Percentiles rank a stretch among this genome's conserved stretches.
Conservation (phyloP, 2,797 vertebrate species). For the Micropoecilia bifurca region DNA sequence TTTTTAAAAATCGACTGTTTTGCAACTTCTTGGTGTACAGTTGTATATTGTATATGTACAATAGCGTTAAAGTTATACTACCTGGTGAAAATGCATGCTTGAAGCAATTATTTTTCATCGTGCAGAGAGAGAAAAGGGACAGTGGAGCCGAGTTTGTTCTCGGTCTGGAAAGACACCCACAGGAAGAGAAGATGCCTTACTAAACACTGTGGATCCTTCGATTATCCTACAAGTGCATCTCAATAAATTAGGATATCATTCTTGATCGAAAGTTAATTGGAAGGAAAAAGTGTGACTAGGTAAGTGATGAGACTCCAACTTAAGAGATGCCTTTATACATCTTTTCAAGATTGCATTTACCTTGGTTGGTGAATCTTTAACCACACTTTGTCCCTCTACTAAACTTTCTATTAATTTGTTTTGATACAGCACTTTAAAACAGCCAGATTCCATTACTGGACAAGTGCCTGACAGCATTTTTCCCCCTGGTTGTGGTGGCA, state of each 20-base stretch:
- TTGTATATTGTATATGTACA: slow-evolving; percentile 77
- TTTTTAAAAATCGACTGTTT: slow-evolving; percentile 70
- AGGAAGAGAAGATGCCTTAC: slow-evolving; percentile 71
- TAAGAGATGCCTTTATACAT: no score
- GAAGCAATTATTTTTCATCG: slow-evolving; percentile 49
- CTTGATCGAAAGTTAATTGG: background rate
- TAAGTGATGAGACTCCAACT: background rate
- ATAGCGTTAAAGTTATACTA: slow-evolving; percentile 73
- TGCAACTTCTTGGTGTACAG: slow-evolving; percentile 61
- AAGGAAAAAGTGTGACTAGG: background rate
- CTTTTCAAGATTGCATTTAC: background rate
- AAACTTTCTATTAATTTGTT: background rate
- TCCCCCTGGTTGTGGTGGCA: background rate
- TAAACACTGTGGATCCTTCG: slow-evolving; percentile 66
- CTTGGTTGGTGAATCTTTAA: background rate
- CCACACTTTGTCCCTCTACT: background rate
- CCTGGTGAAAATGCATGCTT: slow-evolving; percentile 79
- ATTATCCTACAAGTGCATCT: slow-evolving; percentile 26
- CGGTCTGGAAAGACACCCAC: slow-evolving; percentile 43
- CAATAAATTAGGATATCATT: background rate
- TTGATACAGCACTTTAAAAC: background rate
- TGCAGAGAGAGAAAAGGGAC: slow-evolving; percentile 35
- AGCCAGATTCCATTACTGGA: background rate
- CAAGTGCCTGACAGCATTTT: no score
- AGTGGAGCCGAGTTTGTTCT: slow-evolving; percentile 34